Evolutionary conservation across 1,140 invertebrate species (phyloP).

Genomic region (Parapsyche elsis): DNA sequence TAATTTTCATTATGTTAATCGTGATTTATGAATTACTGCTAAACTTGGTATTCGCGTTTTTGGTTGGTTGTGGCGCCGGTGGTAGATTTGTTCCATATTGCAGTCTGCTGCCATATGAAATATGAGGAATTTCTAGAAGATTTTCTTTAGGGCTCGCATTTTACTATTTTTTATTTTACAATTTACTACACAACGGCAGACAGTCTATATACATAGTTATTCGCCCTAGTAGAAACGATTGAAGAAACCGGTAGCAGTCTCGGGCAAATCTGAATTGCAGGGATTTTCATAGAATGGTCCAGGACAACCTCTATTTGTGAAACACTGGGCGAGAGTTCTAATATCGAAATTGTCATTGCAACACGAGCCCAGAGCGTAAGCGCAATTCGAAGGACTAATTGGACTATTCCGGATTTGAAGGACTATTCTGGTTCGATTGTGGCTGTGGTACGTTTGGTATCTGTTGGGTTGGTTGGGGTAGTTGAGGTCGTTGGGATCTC

Average conservation of each 20-base stretch:
- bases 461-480: neutral
- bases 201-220: too few species aligned
- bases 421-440: neutral
- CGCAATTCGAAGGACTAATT: neutral
- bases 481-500: neutral
- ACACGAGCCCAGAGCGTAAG: constrained; percentile 17
- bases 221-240: neutral
- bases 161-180: neutral
- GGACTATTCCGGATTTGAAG: neutral
- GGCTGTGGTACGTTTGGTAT: neutral
- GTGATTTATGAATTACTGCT: too few species aligned
- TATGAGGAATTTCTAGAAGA: too few species aligned
- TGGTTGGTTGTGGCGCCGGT: too few species aligned
- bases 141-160: neutral
- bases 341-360: neutral
- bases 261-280: neutral
- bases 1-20: too few species aligned
- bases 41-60: too few species aligned
- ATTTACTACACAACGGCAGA: too few species aligned
- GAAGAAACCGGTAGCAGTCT: neutral
- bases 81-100: too few species aligned
- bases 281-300: constrained; percentile 36
- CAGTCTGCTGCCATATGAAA: too few species aligned
- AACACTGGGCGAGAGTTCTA: neutral
- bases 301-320: neutral